These are phyloP conservation scores for Blastobasis adustella DNA, from an alignment of 2,888 invertebrate genomes.

Conservation along the genomic window DNA sequence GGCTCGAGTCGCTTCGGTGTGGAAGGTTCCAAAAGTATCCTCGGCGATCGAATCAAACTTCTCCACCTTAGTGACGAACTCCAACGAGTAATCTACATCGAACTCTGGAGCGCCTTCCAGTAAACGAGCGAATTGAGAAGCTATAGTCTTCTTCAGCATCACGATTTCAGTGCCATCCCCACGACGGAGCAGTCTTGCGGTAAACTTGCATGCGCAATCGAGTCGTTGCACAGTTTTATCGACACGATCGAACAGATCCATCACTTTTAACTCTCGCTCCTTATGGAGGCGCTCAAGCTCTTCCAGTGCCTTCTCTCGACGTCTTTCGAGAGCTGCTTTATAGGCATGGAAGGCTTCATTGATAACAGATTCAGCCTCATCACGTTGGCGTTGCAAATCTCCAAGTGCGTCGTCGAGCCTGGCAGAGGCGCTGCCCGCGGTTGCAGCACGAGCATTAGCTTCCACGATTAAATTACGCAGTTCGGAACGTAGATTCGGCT, in stretches of 20 bases:
- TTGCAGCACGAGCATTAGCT: conserved; percentile 83
- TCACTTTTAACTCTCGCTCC: conserved; percentile 89
- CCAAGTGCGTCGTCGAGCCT: conserved; percentile 86
- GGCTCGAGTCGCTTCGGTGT: conserved; percentile 77
- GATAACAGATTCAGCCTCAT: conserved; percentile 88
- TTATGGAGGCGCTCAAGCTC: conserved; percentile 86
- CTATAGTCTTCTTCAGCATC: conserved; percentile 86
- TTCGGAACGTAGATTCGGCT: conserved; percentile 85
- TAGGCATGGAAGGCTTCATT: conserved; percentile 87
- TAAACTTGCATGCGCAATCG: conserved; percentile 90
- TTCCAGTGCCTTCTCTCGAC: conserved; percentile 83
- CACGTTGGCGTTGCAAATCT: conserved; percentile 90
- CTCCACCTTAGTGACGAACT: conserved; percentile 86
- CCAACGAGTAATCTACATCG: conserved; percentile 85
- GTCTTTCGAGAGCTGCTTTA: conserved; percentile 86
- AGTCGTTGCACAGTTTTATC: conserved; percentile 90
- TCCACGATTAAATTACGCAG: conserved; percentile 83
- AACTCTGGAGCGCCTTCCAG: conserved; percentile 88
- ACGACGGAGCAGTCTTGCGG: conserved; percentile 85
- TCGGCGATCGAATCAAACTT: conserved; percentile 84
- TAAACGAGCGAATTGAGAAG: conserved; percentile 84
- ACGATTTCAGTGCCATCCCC: conserved; percentile 91
- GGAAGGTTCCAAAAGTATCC: conserved; percentile 83
- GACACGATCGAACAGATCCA: conserved; percentile 89
- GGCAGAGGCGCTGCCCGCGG: conserved; percentile 84